A percentile compares a stretch with the other conserved stretches of the same genome.
phyloP scores from a whole-genome alignment of 2,888 invertebrate genomes.

The Papilio elwesi region DNA sequence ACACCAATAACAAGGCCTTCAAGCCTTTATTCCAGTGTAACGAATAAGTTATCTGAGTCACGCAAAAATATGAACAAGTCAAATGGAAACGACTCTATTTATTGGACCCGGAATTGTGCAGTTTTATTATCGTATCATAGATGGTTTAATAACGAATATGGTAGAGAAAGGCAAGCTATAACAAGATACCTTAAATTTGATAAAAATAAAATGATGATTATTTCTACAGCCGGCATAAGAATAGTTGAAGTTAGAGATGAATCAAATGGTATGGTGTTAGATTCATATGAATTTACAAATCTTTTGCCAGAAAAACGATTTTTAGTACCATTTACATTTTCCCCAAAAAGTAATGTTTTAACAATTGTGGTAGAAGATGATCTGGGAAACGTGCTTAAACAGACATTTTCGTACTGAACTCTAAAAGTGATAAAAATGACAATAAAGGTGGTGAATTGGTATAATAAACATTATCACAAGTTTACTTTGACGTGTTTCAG shows the following conservation, averaged over 20 bases:
- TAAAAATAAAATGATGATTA: slow-evolving; percentile 84
- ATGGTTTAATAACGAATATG: slow-evolving; percentile 83
- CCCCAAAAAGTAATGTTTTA: slow-evolving; percentile 76
- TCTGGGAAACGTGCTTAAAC: slow-evolving; percentile 87
- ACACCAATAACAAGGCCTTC: slow-evolving; percentile 82
- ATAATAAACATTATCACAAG: slow-evolving; percentile 32
- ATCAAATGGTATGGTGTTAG: slow-evolving; percentile 84
- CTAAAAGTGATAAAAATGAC: slow-evolving; percentile 59
- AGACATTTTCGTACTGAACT: slow-evolving; percentile 82
- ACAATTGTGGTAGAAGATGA: slow-evolving; percentile 88
- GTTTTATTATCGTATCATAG: slow-evolving; percentile 87
- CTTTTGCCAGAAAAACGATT: slow-evolving; percentile 84
- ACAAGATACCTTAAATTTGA: slow-evolving; percentile 81
- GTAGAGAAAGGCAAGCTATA: slow-evolving; percentile 81
- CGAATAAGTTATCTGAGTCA: slow-evolving; percentile 74
- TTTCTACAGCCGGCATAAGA: slow-evolving; percentile 86
- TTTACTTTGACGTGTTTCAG: slow-evolving; percentile 17
- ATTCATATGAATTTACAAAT: slow-evolving; percentile 86
- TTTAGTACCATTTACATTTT: slow-evolving; percentile 81
- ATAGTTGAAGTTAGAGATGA: slow-evolving; percentile 87
- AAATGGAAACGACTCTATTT: slow-evolving; percentile 82
- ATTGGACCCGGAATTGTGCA: slow-evolving; percentile 86
- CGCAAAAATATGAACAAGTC: slow-evolving; percentile 72
- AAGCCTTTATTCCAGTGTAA: slow-evolving; percentile 78
- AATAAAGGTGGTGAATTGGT: slow-evolving; percentile 60